Percentiles rank a stretch among this genome's conserved stretches.
phyloP scores from a whole-genome alignment of 2,113 vertebrate genomes.

The Daboia siamensis region DNA sequence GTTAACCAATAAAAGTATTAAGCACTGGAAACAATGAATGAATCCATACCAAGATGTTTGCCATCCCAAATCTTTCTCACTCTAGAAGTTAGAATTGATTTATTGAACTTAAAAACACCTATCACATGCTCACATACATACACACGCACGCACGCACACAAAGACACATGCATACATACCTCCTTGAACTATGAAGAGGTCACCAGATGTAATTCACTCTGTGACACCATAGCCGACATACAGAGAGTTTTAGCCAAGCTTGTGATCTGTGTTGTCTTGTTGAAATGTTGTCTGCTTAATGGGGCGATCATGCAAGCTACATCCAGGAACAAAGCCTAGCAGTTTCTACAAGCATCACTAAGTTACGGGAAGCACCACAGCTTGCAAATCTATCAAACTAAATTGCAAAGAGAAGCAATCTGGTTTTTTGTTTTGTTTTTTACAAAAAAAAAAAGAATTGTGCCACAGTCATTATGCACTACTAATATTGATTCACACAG shows the following conservation, averaged over 20 bases:
- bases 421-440: constrained; percentile 81
- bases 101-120: constrained; percentile 43
- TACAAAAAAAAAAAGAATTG: constrained; percentile 82
- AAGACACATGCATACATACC: constrained; percentile 47
- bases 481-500: constrained; percentile 76
- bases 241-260: constrained; percentile 79
- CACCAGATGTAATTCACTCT: constrained; percentile 70
- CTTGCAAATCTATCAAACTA: constrained; percentile 86
- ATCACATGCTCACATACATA: not conserved
- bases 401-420: constrained; percentile 87
- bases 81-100: constrained; percentile 53
- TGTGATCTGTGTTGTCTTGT: constrained; percentile 83
- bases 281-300: constrained; percentile 95
- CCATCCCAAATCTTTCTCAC: constrained; percentile 14
- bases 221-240: constrained; percentile 64
- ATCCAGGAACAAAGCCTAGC: constrained; percentile 91
- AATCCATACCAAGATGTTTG: not conserved
- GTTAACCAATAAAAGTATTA: constrained; percentile 18
- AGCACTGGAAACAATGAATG: constrained; percentile 12
- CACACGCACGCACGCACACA: not conserved
- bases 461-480: constrained; percentile 90
- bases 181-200: constrained; percentile 71
- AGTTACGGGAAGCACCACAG: constrained; percentile 76
- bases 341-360: constrained; percentile 80
- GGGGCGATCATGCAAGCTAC: constrained; percentile 95